Base-by-base conservation (phyloP, 2,888 invertebrate species). In the Clostera curtula region DNA sequence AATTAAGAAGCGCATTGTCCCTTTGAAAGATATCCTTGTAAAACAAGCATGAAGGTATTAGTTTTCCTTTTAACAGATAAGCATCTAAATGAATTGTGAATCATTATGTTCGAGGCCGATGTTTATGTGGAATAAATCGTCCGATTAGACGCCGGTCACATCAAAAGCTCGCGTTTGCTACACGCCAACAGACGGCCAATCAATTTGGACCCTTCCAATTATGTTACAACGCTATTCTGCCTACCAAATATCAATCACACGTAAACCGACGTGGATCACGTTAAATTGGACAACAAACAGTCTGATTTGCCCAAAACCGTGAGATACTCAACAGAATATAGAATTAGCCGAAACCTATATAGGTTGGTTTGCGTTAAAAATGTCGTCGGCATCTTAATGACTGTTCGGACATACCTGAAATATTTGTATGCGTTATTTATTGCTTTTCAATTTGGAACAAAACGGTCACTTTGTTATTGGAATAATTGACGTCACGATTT, bases 11-110 rank as follows among this genome's bases (percentile, higher is more conserved):
- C n/a, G n/a, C n/a, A n/a, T n/a, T n/a, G n/a, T n/a, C n/a, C n/a
- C n/a, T n/a, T n/a, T n/a, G n/a, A n/a, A n/a, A n/a, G n/a, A n/a
- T n/a, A n/a, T n/a, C n/a, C n/a, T n/a, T 34, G 30, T 37, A 42
- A 47, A 46, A 43, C 40, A 43, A 40, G 58, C 53, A 59, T 70
- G 66, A 67, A 70, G 67, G 64, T 72, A 73, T 76, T 71, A 69
- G 70, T 65, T 68, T 70, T 76, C 75, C 74, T 56, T 68, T 62
- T 75, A 74, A 64, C 48, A 71, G 79, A 79, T 79, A 77, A 72
- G 71, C 52, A 80, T 80, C 77, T 73, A 59, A 76, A 77, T 76
- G 65, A 71, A 69, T 75, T 69, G 60, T 62, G 65, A 60, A 67
- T 60, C 64, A 59, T 64, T 71, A 59, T 56, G 62, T 68, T 52